These are phyloP conservation scores for Bubo blakistoni DNA, from an alignment of 2,113 vertebrate species.

Conservation along the genomic window DNA sequence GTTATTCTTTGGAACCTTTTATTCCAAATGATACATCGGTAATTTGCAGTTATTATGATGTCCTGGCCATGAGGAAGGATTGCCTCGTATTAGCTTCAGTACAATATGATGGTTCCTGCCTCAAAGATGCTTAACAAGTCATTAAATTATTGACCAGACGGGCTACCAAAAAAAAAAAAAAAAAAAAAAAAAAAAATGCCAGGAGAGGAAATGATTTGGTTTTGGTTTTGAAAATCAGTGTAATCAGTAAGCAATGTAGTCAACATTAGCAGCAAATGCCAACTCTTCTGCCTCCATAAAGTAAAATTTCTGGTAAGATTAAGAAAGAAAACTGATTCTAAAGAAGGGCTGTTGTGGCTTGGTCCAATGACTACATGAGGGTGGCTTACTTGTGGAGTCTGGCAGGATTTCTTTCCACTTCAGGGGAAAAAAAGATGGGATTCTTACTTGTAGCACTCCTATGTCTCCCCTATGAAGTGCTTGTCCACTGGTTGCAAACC, in stretches of 20 bases:
- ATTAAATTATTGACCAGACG: neutral
- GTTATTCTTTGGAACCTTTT: neutral
- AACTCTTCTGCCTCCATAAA: neutral
- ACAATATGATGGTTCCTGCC: neutral
- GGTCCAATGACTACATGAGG: fast-evolving
- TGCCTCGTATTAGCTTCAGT: neutral
- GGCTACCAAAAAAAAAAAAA: neutral
- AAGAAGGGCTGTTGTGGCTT: neutral
- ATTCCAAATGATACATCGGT: neutral
- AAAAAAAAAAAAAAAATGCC: neutral
- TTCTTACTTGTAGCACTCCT: neutral
- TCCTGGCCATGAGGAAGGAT: neutral
- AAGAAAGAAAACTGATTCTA: neutral
- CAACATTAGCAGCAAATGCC: neutral
- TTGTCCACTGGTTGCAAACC: neutral
- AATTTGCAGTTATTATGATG: neutral
- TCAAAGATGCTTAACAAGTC: neutral
- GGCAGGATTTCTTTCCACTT: neutral
- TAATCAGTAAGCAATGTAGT: neutral
- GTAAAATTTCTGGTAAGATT: neutral
- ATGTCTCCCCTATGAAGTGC: neutral
- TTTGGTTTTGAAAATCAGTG: neutral
- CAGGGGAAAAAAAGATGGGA: neutral
- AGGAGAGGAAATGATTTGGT: neutral
- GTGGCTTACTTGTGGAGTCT: neutral